phyloP scores from a whole-genome alignment of 2,888 invertebrate species.

The Diarsia brunnea region DNA sequence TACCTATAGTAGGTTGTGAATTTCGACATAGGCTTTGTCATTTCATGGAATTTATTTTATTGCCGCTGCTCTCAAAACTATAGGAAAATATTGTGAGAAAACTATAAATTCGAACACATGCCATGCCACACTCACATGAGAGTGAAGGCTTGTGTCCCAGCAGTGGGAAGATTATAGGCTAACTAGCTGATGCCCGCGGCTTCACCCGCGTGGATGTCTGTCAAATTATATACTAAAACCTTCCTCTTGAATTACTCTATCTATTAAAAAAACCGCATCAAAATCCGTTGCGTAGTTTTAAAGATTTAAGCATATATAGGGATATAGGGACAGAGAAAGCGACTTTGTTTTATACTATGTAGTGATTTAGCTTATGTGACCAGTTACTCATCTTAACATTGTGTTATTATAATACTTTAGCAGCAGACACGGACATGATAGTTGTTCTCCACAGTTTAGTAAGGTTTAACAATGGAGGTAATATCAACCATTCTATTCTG shows the following conservation, averaged over 20 bases:
- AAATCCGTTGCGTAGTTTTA: no score
- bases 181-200: no score
- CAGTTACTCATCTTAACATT: not conserved
- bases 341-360: no score
- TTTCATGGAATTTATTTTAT: not conserved
- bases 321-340: no score
- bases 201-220: no score
- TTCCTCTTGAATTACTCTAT: no score
- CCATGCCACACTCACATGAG: not conserved
- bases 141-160: not conserved
- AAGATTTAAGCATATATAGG: no score
- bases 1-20: not conserved
- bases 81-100: not conserved
- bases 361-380: not conserved
- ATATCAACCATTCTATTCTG: slow-evolving; percentile 99
- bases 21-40: not conserved
- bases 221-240: no score
- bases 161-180: not conserved
- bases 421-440: slow-evolving; percentile 93
- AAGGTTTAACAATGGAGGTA: slow-evolving; percentile 99
- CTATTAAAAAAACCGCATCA: no score
- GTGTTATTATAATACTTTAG: slow-evolving; percentile 66
- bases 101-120: not conserved
- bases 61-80: not conserved
- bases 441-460: slow-evolving; percentile 95